These are phyloP conservation scores for Probaryconus sp. DNA, from an alignment of 1,140 invertebrate species.

Conservation along the genomic window DNA sequence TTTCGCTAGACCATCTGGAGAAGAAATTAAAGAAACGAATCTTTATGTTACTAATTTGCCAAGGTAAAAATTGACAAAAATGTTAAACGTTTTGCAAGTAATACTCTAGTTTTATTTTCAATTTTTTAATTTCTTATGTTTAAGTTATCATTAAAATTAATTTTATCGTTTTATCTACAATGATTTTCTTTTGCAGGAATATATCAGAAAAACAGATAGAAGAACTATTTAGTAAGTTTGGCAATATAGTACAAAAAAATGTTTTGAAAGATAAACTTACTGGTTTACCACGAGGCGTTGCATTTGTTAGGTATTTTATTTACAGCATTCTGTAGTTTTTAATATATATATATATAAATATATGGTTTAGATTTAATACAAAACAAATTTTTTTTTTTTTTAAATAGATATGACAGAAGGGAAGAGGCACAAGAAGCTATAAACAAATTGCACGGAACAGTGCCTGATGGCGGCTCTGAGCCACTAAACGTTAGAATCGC, in stretches of 20 bases:
- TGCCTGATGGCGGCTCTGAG: slow-evolving; percentile 89
- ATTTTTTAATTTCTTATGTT: slow-evolving; percentile 8
- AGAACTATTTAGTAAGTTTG: slow-evolving; percentile 90
- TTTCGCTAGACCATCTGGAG: slow-evolving; percentile 92
- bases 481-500: slow-evolving; percentile 92
- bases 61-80: slow-evolving; percentile 74
- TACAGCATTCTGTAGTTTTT: slow-evolving; percentile 63
- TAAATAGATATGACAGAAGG: slow-evolving; percentile 85
- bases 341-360: slow-evolving; percentile 9
- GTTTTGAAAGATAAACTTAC: slow-evolving; percentile 92
- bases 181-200: slow-evolving; percentile 77
- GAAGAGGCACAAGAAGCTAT: slow-evolving; percentile 94
- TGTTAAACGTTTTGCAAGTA: slow-evolving; percentile 68
- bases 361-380: neutral
- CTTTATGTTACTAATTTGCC: slow-evolving; percentile 96
- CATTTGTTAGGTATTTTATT: slow-evolving; percentile 97
- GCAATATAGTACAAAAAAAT: slow-evolving; percentile 93
- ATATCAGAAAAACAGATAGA: slow-evolving; percentile 90
- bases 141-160: slow-evolving; percentile 12
- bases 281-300: slow-evolving; percentile 90
- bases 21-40: slow-evolving; percentile 96
- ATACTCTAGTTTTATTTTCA: neutral
- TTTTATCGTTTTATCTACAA: slow-evolving; percentile 1
- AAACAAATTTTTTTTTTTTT: neutral
- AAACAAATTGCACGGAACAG: slow-evolving; percentile 88